Evolutionary conservation across 2,113 vertebrate species (phyloP), one percentile per base, ranked within the genome.

Genomic region (Lagopus muta): DNA sequence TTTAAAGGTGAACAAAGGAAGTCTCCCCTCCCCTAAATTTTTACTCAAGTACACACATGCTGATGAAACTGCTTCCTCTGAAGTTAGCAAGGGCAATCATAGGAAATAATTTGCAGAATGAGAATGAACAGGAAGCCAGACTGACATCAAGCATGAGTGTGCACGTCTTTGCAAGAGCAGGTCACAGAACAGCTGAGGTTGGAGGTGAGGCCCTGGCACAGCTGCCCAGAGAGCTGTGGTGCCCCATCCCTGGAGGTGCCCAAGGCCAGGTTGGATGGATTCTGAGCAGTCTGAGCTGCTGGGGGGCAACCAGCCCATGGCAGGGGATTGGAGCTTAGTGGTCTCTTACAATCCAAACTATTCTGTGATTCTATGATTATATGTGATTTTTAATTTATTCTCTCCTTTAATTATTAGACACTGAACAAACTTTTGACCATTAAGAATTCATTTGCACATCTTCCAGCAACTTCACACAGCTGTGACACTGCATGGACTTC

Each of bases 1-100:
- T 94, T 75, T 79, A 79, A 84, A 84, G 17, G 25, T 72, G 64
- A 90, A 81, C 17, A 88, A 92, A 90, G 19, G 10, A 81, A 86
- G 22, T 18, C 1, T 84, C 5, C 12, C 22, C 19, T 78, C 17
- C 13, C 4, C 2, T 18, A 54, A 25, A n/a, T 71, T 75, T 84
- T 90, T 70, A 48, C 78, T 71, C 43, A 65, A 75, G 36, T 48
- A 57, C 6, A 52, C 8, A 34, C 17, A 52, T n/a, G 47, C 25
- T 28, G n/a, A 65, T 72, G 62, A 94, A 89, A 84, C 14, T 30
- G 17, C 52, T 90, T 88, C 32, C 17, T 15, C 45, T 20, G 2
- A 90, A 74, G 28, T 71, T 45, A 95, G 48, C 27, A 79, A 89
- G 24, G 48, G 32, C 9, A 57, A 43, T 52, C 61, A 72, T 13